Base-by-base conservation (phyloP, 1,140 invertebrate genomes). In the Danaus plexippus region DNA sequence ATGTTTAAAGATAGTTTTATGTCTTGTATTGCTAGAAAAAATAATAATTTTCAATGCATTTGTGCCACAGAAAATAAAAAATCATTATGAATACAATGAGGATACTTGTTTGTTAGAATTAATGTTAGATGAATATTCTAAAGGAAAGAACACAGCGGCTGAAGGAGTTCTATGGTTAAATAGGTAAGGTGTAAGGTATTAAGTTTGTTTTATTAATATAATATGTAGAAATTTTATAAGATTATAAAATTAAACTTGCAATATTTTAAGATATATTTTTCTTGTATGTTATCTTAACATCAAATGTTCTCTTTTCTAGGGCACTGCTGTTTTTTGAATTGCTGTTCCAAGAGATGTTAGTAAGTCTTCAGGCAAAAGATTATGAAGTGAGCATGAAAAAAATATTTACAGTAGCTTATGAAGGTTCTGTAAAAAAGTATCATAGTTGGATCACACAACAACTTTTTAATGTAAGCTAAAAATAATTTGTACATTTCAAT, bases 151-250 rank as follows among this genome's bases (percentile, higher is more conserved):
- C 43, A 67, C 88, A 57, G 90, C 88, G 15, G 87, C 87, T 41
- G 90, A 92, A 73, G 89, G 92, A 65, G 77, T 92, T 46, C 64
- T 92, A 43, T 93, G 92, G 92, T 79, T 93, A n/a, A 90, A 88
- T 75, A 91, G 92, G 92, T 92, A 79, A 63, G 40, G 22, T 6
- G 7, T 32, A 32, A 32, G 5, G 7, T 43, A 40, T n/a, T 52
- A 47, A 15, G 43, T 13, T 47, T 41, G 9, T 32, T 43, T 51
- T 54, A 11, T 32, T 6, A 32, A 32, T 6, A 32, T 32, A 32
- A 32, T 6, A 7, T 7, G 7, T 32, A 6, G 22, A 22, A 11
- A 50, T 50, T 50, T 22, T 50, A 32, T 32, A 32, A 32, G 5
- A 32, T 4, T 4, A 32, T 11, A 3, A 40, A 40, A 50, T 43